phyloP scores from a whole-genome alignment of 2,888 invertebrate genomes.

The Chironomus riparius region DNA sequence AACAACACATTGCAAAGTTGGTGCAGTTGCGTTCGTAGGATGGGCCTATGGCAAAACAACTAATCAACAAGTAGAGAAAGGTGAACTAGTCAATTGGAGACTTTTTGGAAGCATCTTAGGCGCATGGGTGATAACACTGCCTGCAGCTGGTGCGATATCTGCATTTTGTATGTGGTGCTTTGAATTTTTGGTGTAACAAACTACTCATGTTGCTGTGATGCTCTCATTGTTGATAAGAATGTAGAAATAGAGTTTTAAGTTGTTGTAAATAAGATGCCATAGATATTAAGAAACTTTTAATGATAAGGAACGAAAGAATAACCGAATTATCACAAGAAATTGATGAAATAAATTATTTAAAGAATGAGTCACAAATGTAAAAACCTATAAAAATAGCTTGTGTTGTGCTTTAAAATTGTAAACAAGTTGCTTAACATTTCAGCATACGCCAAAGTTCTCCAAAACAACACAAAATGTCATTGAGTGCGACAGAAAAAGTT shows the following conservation, averaged over 20 bases:
- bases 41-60: constrained; percentile 43
- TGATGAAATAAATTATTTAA: too few species aligned
- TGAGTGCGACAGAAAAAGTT: too few species aligned
- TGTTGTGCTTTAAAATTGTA: too few species aligned
- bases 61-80: constrained; percentile 43
- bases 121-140: constrained; percentile 96
- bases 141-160: constrained; percentile 76
- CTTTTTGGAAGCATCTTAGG: constrained; percentile 80
- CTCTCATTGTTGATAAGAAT: neutral
- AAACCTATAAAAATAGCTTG: too few species aligned
- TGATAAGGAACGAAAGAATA: too few species aligned
- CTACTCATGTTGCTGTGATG: neutral
- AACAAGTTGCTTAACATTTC: too few species aligned
- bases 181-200: constrained; percentile 31
- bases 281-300: too few species aligned
- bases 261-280: too few species aligned
- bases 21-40: constrained; percentile 96
- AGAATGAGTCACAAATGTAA: too few species aligned
- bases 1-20: constrained; percentile 98
- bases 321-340: too few species aligned
- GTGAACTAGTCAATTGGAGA: constrained; percentile 38
- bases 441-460: too few species aligned
- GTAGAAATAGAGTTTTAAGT: neutral
- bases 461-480: too few species aligned
- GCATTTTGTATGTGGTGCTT: constrained; percentile 62